A percentile compares a stretch with the other conserved stretches of the same genome.
phyloP scores from a whole-genome alignment of 2,888 invertebrate genomes.

The Galerucella calmariensis region DNA sequence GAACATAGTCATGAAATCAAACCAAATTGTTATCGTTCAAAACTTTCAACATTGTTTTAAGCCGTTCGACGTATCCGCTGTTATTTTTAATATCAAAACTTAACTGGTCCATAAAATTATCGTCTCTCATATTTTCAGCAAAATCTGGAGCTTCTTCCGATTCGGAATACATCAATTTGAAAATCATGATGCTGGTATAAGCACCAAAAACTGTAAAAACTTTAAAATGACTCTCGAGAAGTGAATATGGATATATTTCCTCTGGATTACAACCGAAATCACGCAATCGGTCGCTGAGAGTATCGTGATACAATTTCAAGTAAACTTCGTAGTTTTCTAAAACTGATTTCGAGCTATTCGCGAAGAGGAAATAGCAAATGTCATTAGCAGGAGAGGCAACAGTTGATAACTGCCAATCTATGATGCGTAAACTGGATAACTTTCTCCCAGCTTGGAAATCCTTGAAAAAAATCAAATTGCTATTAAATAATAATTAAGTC shows the following conservation, averaged over 20 bases:
- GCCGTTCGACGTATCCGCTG: background rate
- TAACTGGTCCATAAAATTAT: background rate
- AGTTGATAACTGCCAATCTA: slow-evolving; percentile 54
- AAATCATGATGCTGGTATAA: slow-evolving; percentile 17
- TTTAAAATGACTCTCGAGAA: slow-evolving; percentile 31
- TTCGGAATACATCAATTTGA: slow-evolving; percentile 33
- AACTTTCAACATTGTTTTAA: background rate
- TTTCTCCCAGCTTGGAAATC: too few relatives aligned
- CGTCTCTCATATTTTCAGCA: background rate
- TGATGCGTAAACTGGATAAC: slow-evolving; percentile 44
- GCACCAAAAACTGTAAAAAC: slow-evolving; percentile 22
- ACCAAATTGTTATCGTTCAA: background rate
- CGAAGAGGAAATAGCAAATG: slow-evolving; percentile 51
- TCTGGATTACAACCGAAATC: slow-evolving; percentile 50
- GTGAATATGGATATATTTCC: slow-evolving; percentile 42
- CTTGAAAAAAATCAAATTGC: too few relatives aligned
- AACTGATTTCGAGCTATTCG: slow-evolving; percentile 43
- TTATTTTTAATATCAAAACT: background rate
- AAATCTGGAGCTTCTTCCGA: slow-evolving; percentile 30
- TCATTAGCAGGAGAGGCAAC: slow-evolving; percentile 49
- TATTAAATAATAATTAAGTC: too few relatives aligned
- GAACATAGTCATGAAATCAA: background rate
- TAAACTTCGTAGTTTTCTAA: slow-evolving; percentile 47
- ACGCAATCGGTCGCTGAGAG: slow-evolving; percentile 42
- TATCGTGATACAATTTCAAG: slow-evolving; percentile 49